Base-by-base conservation (phyloP, 2,888 invertebrate genomes). In the Rhagonycha fulva region DNA sequence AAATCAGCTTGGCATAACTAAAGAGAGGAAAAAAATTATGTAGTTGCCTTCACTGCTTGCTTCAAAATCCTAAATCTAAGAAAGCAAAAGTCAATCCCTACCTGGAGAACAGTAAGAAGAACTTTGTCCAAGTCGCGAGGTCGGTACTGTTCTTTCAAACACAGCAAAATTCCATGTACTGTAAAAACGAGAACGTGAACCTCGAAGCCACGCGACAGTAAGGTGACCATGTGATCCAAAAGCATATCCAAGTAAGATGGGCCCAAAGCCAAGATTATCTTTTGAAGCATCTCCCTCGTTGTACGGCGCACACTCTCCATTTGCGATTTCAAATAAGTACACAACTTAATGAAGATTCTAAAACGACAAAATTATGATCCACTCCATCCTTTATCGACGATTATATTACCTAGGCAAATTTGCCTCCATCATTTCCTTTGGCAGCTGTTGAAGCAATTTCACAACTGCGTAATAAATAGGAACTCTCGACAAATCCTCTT, bases 401-500 rank as follows among this genome's bases (percentile, higher is more conserved):
- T 5, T 14, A 2, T 62, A 89, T 89, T 88, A 95, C 96, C 96
- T 95, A 72, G 96, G 94, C 70, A 98, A 87, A 86, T 96, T 94
- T 72, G 91, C 89, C 62, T 94, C 92, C 71, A 98, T 86, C 76
- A 95, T 89, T 77, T 91, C 91, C 71, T 92, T 90, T 0, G 98
- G 98, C 68, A 99, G 88, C 82, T 94, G 93, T 84, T 98, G 96
- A 80, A 99, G 88, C 19, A 99, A 87, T 86, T 98, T 98, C 0
- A 98, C 96, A 72, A 98, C 91, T 0, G 99, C 98, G 72, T 98
- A 88, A 0, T 98, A 97, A 76, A 99, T 94, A 0, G 99, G 98
- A 9, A 98, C 95, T 68, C 96, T 90, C 79, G 95, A 89, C 82
- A 98, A 93, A 84, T 98, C 98, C 79, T 97, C 96, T 83, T 95